Conservation (phyloP, 2,888 invertebrate species). For the Hoplodrina ambigua region DNA sequence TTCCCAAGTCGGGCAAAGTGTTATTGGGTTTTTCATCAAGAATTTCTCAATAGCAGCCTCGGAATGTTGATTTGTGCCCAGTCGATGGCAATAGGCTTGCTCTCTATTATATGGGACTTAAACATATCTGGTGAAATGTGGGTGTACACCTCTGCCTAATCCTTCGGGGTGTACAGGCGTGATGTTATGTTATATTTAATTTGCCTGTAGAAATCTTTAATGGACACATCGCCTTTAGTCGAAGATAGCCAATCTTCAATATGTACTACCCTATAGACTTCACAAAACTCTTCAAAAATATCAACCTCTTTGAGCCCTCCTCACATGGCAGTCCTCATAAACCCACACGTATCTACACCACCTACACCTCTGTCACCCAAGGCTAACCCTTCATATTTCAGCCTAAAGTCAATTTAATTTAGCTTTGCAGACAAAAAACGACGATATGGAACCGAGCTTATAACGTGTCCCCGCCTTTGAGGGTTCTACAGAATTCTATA, state of each 20-base stretch:
- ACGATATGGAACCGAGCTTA: conserved; percentile 73
- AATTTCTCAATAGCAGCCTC: no score
- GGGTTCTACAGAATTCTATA: conserved; percentile 76
- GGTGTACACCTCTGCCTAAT: no score
- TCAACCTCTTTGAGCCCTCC: not conserved
- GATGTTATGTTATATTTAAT: no score
- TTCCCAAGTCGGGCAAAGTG: no score
- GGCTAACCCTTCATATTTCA: conserved; percentile 67
- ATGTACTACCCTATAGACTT: not conserved
- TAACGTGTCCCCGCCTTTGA: conserved; percentile 84
- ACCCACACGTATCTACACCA: conserved; percentile 4
- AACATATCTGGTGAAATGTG: no score
- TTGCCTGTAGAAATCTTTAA: no score
- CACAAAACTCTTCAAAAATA: not conserved
- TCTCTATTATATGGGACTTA: no score
- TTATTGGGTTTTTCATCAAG: no score
- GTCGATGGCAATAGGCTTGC: no score
- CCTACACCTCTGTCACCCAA: conserved; percentile 67
- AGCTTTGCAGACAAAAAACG: conserved; percentile 84
- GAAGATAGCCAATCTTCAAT: not conserved
- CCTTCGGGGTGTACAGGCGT: no score
- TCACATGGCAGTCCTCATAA: not conserved
- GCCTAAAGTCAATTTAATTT: conserved; percentile 84
- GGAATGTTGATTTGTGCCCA: no score
- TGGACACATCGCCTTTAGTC: no score